Evolutionary conservation across 2,888 invertebrate species (phyloP).

Genomic region (Plebejus argus): DNA sequence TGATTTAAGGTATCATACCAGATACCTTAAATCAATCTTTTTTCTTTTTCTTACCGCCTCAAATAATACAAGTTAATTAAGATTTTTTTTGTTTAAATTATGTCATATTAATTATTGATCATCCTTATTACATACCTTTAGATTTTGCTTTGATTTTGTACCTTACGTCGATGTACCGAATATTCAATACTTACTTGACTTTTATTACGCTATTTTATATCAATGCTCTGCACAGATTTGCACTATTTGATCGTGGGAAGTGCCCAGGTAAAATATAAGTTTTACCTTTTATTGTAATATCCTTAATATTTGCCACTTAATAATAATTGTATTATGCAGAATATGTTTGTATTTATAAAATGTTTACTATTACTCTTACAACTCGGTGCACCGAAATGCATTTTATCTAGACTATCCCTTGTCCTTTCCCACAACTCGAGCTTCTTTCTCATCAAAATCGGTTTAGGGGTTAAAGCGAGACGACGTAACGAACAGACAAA

Average conservation of each 20-base stretch:
- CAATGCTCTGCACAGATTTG: slow-evolving; percentile 29
- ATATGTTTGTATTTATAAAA: neutral
- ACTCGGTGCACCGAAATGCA: no score
- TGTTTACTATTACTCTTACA: no score
- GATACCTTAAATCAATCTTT: no score
- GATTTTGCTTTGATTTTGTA: no score
- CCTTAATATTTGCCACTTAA: neutral
- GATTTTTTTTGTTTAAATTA: no score
- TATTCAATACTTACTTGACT: neutral
- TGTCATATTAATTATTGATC: no score
- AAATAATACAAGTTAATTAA: no score
- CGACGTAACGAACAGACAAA: neutral
- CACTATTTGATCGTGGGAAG: slow-evolving; percentile 2
- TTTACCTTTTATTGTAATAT: neutral
- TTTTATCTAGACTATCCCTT: no score
- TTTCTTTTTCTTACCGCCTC: no score
- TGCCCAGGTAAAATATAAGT: neutral
- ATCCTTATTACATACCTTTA: no score
- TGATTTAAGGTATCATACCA: no score
- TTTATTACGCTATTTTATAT: neutral
- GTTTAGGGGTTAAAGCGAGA: neutral
- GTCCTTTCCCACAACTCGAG: neutral
- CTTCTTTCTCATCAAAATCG: neutral
- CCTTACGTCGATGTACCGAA: no score
- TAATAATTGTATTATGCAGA: neutral